Conservation (phyloP, 2,113 vertebrate species). For the Alectura lathami region DNA sequence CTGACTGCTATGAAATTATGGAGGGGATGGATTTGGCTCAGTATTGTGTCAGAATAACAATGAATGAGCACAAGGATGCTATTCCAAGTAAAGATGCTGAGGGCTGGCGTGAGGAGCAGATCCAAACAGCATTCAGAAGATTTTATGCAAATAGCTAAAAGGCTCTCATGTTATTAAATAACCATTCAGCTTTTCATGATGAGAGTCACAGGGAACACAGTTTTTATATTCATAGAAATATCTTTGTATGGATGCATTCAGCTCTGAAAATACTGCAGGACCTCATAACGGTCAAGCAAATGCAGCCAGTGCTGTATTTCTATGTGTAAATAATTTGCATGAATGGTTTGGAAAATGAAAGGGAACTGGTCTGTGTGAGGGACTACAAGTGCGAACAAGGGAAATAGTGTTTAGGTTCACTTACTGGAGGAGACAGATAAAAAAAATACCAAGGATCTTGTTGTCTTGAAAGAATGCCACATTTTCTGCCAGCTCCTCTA, state of each 20-base stretch:
- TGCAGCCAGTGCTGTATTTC: neutral
- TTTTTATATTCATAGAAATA: neutral
- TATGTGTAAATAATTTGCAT: neutral
- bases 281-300: neutral
- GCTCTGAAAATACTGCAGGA: neutral
- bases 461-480: neutral
- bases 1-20: neutral
- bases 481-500: neutral
- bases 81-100: neutral
- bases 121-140: neutral
- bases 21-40: neutral
- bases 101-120: neutral
- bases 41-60: neutral
- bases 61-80: neutral
- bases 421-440: neutral
- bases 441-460: neutral
- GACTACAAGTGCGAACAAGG: neutral
- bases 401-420: neutral
- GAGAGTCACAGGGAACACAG: neutral
- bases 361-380: neutral
- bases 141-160: neutral
- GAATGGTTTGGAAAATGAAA: neutral
- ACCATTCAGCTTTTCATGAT: neutral
- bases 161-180: neutral
- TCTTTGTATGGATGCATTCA: slow-evolving; percentile 25